phyloP scores from a whole-genome alignment of 2,888 invertebrate species.

The Plusia festucae region DNA sequence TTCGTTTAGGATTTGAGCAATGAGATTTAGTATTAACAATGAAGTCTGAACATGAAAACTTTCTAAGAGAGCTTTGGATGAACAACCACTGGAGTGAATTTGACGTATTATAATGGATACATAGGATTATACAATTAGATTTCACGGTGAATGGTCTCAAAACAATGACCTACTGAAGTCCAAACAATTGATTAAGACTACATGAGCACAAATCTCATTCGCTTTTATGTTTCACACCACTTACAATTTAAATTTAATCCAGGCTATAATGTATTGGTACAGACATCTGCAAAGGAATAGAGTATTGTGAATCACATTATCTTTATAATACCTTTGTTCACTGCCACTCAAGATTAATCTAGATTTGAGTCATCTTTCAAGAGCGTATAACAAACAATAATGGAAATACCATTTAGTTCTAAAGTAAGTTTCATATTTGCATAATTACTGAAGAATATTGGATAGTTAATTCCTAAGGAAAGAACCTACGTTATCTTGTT shows the following conservation, averaged over 20 bases:
- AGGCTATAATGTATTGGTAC: conserved; percentile 40
- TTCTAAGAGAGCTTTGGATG: not conserved
- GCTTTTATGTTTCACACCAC: conserved; percentile 39
- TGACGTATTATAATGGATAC: not conserved
- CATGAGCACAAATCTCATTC: conserved; percentile 29
- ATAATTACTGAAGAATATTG: conserved; percentile 18
- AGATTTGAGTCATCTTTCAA: conserved; percentile 29
- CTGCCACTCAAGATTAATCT: conserved; percentile 11
- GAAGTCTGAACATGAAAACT: not conserved
- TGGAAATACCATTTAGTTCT: conserved; percentile 17
- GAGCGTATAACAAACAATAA: conserved; percentile 28
- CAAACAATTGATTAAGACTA: conserved; percentile 31
- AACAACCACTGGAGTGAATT: not conserved
- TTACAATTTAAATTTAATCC: conserved; percentile 44
- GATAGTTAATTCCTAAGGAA: not conserved
- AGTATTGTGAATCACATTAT: conserved; percentile 31
- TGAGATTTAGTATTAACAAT: not conserved
- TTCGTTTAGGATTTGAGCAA: not conserved
- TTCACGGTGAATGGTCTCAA: not conserved
- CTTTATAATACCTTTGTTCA: conserved; percentile 20
- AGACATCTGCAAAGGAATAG: conserved; percentile 51
- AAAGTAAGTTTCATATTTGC: conserved; percentile 11
- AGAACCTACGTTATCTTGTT: conserved; percentile 21
- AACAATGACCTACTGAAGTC: conserved; percentile 12
- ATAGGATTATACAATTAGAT: not conserved